Conservation (phyloP, 2,888 invertebrate genomes). For the Sturmia bella region DNA sequence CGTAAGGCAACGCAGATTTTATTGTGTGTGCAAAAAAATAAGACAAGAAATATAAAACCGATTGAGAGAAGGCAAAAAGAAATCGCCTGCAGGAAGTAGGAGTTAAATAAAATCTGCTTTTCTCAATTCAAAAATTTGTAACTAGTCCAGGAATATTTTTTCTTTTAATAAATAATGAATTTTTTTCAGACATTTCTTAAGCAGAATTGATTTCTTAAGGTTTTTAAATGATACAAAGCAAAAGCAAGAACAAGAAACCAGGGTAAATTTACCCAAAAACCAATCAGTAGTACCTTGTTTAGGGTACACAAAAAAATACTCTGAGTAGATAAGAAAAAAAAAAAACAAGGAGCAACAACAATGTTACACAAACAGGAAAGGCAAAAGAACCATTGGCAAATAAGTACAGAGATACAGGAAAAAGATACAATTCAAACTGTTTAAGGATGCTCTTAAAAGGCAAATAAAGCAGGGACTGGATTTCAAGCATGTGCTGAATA, state of each 20-base stretch:
- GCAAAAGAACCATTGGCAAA: conserved; percentile 4
- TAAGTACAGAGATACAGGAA: conserved; percentile 3
- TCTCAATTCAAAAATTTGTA: conserved; percentile 1
- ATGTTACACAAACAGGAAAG: not conserved
- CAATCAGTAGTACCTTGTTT: not conserved
- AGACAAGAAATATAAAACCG: conserved; percentile 33
- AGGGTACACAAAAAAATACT: conserved; percentile 1
- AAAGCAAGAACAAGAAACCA: not conserved
- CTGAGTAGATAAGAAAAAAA: conserved; percentile 16
- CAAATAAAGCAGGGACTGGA: conserved; percentile 6
- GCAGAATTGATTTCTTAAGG: not conserved
- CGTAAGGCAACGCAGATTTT: too few relatives aligned
- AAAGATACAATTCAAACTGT: not conserved
- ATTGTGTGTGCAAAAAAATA: too few relatives aligned
- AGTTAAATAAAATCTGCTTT: conserved; percentile 24
- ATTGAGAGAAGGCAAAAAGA: too few relatives aligned
- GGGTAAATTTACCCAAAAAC: not conserved
- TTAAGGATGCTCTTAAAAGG: too few relatives aligned
- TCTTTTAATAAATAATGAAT: conserved; percentile 10
- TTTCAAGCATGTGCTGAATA: not conserved
- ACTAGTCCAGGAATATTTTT: conserved; percentile 16
- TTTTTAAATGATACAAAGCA: not conserved
- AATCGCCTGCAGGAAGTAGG: not conserved
- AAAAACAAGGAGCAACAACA: conserved; percentile 21
- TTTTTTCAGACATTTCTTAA: not conserved